These are phyloP conservation scores for Sinella curviseta DNA, from an alignment of 1,140 invertebrate species.

Conservation along the genomic window DNA sequence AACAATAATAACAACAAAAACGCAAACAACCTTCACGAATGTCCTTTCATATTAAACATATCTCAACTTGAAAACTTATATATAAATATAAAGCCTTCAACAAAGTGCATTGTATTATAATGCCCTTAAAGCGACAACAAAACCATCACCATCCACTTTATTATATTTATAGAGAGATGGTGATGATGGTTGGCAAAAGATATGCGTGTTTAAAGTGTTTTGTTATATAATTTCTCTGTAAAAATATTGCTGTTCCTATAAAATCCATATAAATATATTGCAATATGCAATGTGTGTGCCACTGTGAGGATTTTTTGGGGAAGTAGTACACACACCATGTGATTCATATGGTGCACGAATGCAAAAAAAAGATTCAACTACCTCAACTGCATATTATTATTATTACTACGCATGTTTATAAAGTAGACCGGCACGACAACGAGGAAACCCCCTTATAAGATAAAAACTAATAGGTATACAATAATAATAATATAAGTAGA, in stretches of 20 bases:
- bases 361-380: too few species aligned
- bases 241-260: too few species aligned
- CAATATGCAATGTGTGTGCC: background rate
- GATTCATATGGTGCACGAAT: background rate
- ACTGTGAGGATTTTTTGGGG: background rate
- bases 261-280: background rate
- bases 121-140: too few species aligned
- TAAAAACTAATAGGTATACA: background rate
- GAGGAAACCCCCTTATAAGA: background rate
- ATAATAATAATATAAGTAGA: background rate
- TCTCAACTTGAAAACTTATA: background rate
- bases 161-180: too few species aligned
- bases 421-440: background rate
- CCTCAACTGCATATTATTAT: too few species aligned
- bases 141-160: too few species aligned
- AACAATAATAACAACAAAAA: background rate
- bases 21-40: slow-evolving; percentile 12
- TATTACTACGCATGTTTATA: too few species aligned
- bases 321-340: background rate
- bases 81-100: background rate
- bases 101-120: too few species aligned
- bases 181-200: too few species aligned
- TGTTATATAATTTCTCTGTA: too few species aligned
- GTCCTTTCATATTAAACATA: slow-evolving; percentile 10
- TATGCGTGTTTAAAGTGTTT: too few species aligned